A percentile compares a stretch with the other conserved stretches of the same genome.
Evolutionary conservation across 2,113 vertebrate genomes (phyloP).

Genomic region (Oenanthe melanoleuca): DNA sequence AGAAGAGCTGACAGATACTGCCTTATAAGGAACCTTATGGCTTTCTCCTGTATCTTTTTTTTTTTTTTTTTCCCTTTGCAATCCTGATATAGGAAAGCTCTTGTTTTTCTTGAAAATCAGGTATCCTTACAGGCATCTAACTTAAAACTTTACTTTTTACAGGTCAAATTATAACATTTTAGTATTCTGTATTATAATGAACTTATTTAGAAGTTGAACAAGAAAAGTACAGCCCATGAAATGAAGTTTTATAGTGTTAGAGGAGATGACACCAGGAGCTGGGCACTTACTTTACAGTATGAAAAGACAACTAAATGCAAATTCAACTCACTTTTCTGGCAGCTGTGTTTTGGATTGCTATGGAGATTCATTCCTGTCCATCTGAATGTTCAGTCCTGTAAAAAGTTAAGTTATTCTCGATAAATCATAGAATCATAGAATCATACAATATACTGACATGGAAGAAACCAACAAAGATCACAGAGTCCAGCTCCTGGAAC

Average conservation of each 20-base stretch:
- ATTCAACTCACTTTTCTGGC: slow-evolving; percentile 13
- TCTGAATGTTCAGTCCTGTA: neutral
- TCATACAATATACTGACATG: neutral
- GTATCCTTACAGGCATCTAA: neutral
- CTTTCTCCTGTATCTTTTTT: neutral
- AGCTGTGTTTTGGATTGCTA: neutral
- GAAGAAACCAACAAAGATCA: neutral
- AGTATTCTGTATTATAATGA: neutral
- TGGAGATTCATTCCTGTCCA: neutral
- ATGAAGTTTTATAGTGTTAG: neutral
- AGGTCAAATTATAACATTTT: neutral
- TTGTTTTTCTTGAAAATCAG: neutral
- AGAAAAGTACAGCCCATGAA: neutral
- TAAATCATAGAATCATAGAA: neutral
- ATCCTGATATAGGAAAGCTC: neutral
- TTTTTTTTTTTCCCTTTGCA: neutral
- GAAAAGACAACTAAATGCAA: slow-evolving; percentile 16
- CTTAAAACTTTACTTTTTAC: neutral
- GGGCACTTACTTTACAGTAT: neutral
- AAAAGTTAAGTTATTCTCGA: neutral
- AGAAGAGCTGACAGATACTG: neutral
- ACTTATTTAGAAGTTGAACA: neutral
- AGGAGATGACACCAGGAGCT: neutral
- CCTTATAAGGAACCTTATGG: neutral
- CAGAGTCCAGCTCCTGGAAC: neutral